Base-by-base conservation (phyloP, 92 coral and sea anemone genomes). In the Paragorgia papillata region DNA sequence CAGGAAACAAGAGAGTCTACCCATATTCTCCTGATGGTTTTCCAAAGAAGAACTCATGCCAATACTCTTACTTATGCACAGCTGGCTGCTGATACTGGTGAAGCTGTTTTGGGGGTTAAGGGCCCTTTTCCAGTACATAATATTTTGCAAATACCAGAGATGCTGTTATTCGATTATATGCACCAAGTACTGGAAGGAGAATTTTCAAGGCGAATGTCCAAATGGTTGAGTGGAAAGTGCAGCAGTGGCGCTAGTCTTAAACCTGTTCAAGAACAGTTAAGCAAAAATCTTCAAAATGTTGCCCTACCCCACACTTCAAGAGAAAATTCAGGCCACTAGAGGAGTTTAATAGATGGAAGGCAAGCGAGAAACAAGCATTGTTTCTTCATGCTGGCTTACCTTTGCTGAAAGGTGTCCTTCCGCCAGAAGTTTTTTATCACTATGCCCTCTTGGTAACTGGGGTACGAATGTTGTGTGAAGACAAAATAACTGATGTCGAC, bases 301-400 rank as follows among this genome's bases (percentile, higher is more conserved):
- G 18, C 5, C 28, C 19, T 70, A 1, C 92, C 85, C 15, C 89
- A 85, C 82, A 88, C 30, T 88, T 88, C 62, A 88, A 85, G 39
- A 62, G 87, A 49, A 88, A 85, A 67, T 67, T 82, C 32, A 66
- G 85, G 31, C 74, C 87, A 34, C 20, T 82, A 13, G 85, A 85
- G 28, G 92, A 88, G 73, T 88, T 88, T 64, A n/a, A 43, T 29
- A 77, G 35, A 62, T 88, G 92, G 92, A 88, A 88, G 62, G 92
- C 92, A 37, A 67, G 71, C 49, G 91, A 83, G 67, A 87, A 87
- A 53, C 71, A 80, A 46, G 83, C 17, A n/a, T 43, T 31, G 22
- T 87, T 87, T 57, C 85, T 79, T 9, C 88, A 87, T 74, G 83
- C 66, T 54, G 85, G 87, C 44, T 62, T 83, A 5, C 88, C 88